These are phyloP conservation scores for Drosophila diplacantha DNA, from an alignment of 2,888 invertebrate genomes.

Conservation along the genomic window DNA sequence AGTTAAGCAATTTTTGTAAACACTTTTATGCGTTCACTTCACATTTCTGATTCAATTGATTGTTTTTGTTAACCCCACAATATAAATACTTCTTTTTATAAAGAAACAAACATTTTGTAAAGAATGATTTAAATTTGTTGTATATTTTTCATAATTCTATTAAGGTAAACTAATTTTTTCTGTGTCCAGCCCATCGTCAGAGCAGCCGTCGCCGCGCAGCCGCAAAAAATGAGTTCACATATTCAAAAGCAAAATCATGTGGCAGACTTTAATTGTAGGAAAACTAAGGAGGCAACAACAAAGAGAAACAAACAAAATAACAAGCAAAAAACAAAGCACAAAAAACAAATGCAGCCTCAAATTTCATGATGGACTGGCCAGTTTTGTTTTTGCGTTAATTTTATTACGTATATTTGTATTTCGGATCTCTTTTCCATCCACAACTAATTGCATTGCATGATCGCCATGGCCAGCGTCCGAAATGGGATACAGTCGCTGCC, in stretches of 20 bases:
- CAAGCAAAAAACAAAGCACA: constrained; percentile 5
- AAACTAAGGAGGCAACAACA: constrained; percentile 47
- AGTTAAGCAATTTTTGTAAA: background rate
- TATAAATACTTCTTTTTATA: too few relatives aligned
- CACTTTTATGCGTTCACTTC: background rate
- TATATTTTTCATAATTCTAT: background rate
- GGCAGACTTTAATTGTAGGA: constrained; percentile 36
- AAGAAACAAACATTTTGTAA: background rate
- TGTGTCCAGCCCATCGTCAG: constrained; percentile 8
- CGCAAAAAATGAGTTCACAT: constrained; percentile 60
- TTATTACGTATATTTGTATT: constrained; percentile 56
- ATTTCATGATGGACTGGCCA: constrained; percentile 45
- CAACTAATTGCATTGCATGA: constrained; percentile 68
- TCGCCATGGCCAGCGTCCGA: constrained; percentile 36
- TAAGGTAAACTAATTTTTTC: background rate
- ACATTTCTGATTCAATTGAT: background rate
- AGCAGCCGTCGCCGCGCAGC: constrained; percentile 37
- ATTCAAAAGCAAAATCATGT: constrained; percentile 40
- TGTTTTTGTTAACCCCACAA: too few relatives aligned
- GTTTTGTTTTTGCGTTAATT: constrained; percentile 60
- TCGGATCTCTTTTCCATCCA: constrained; percentile 30
- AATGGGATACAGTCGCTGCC: constrained; percentile 43
- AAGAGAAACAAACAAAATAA: constrained; percentile 12
- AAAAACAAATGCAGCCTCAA: constrained; percentile 35
- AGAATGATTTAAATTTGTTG: background rate